phyloP scores from a whole-genome alignment of 2,888 invertebrate species.

The Beris chalybata region DNA sequence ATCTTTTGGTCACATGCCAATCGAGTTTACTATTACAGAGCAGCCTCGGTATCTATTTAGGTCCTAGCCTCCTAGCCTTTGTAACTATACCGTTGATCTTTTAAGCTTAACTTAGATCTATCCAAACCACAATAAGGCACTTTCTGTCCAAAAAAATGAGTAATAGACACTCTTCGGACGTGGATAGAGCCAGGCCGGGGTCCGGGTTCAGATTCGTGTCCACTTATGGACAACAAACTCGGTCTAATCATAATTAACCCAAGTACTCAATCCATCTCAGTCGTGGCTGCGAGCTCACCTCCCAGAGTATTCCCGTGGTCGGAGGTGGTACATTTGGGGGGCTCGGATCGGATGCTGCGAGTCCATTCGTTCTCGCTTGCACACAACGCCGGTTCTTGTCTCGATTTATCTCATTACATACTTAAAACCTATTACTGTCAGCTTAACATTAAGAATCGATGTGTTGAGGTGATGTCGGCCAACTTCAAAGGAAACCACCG shows the following conservation, averaged over 20 bases:
- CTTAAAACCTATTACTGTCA: constrained; percentile 53
- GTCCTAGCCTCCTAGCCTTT: constrained; percentile 10
- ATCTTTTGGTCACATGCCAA: constrained; percentile 26
- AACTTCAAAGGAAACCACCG: constrained; percentile 35
- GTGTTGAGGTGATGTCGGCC: constrained; percentile 48
- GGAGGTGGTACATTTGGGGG: no score
- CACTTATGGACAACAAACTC: constrained; percentile 25
- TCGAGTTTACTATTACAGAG: not conserved
- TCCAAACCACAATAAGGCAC: constrained; percentile 23
- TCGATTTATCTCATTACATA: constrained; percentile 50
- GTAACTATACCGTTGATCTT: constrained; percentile 22
- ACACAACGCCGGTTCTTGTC: constrained; percentile 36
- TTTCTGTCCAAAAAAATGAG: constrained; percentile 11
- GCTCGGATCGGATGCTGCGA: no score
- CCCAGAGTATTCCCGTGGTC: no score
- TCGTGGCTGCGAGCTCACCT: not conserved
- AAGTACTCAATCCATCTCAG: constrained; percentile 17
- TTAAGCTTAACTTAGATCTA: no score
- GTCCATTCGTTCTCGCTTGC: constrained; percentile 12
- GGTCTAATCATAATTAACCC: constrained; percentile 27
- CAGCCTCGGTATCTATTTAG: constrained; percentile 21
- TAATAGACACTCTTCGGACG: not conserved
- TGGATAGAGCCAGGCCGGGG: not conserved
- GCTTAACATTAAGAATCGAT: constrained; percentile 56
- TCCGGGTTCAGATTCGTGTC: constrained; percentile 15